Conservation (phyloP, 2,888 invertebrate genomes). For the Stenodema calcarata region DNA sequence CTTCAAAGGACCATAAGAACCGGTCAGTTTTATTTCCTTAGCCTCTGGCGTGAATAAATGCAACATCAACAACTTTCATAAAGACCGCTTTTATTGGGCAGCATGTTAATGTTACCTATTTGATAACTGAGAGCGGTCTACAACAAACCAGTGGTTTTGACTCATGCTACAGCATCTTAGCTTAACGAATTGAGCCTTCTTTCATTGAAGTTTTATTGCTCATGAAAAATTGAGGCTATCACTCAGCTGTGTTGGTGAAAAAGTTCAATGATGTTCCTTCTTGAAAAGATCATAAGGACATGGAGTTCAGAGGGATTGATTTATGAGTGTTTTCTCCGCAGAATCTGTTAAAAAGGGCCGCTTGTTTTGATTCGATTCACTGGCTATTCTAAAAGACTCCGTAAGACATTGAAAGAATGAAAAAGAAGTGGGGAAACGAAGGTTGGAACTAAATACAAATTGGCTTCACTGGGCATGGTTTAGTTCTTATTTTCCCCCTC, state of each 20-base stretch:
- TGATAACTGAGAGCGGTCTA: too few relatives aligned
- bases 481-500: not conserved
- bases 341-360: not conserved
- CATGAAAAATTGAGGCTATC: too few relatives aligned
- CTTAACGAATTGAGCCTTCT: too few relatives aligned
- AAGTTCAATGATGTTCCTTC: not conserved
- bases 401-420: not conserved
- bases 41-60: too few relatives aligned
- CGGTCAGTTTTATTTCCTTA: too few relatives aligned
- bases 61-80: too few relatives aligned
- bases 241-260: not conserved
- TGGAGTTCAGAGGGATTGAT: not conserved
- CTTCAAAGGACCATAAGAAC: too few relatives aligned
- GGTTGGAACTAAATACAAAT: not conserved
- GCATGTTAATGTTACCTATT: too few relatives aligned
- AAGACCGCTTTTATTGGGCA: too few relatives aligned
- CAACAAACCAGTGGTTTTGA: too few relatives aligned
- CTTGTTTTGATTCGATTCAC: not conserved
- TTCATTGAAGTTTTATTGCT: too few relatives aligned
- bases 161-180: too few relatives aligned
- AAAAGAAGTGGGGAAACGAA: not conserved
- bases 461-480: not conserved
- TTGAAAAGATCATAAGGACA: not conserved
- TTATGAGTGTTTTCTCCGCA: not conserved
- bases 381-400: not conserved